Evolutionary conservation across 2,888 invertebrate species (phyloP), one percentile per base, ranked within the genome.

Genomic region (Omphaloscelis lunosa): DNA sequence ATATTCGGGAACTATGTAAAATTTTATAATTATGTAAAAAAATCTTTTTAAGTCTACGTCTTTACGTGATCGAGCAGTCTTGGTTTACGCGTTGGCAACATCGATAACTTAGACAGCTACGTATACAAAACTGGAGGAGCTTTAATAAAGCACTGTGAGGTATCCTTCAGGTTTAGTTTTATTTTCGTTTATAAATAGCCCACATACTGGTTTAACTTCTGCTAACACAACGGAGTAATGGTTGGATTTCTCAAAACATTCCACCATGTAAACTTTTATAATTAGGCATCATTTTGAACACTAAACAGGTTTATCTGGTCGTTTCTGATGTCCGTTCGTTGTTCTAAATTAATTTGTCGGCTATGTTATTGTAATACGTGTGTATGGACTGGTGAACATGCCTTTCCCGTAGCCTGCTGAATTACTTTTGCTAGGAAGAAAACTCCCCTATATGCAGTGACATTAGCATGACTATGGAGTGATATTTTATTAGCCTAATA

Each of bases 181-280:
- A 90, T 93, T 93, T 91, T 89, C 79, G 84, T 91, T 89, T 92
- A 92, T 89, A 92, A 92, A 92, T 93, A 93, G 89, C 90, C n/a
- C 82, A 87, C 87, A 87, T 88, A 89, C 86, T 72, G 85, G 89
- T 86, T 86, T 78, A 80, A 80, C 80, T 84, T 83, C 85, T 82
- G 85, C 77, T 78, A 83, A 75, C 69, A 75, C 82, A 77, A 75
- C 84, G 81, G 74, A 75, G 77, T 82, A 82, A 85, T 83, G 77
- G 75, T 71, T 67, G 85, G 82, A 85, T 83, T 89, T 89, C 83
- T 83, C 80, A 86, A 86, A 89, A 80, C 79, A 79, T 82, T 86
- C 82, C 75, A 81, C 76, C 69, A 73, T 79, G 80, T 83, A 77
- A 84, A 72, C 75, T 86, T 89, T 89, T 88, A 82, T 86, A 86